phyloP scores from a whole-genome alignment of 1,140 invertebrate genomes.

The Heterodera carotae region DNA sequence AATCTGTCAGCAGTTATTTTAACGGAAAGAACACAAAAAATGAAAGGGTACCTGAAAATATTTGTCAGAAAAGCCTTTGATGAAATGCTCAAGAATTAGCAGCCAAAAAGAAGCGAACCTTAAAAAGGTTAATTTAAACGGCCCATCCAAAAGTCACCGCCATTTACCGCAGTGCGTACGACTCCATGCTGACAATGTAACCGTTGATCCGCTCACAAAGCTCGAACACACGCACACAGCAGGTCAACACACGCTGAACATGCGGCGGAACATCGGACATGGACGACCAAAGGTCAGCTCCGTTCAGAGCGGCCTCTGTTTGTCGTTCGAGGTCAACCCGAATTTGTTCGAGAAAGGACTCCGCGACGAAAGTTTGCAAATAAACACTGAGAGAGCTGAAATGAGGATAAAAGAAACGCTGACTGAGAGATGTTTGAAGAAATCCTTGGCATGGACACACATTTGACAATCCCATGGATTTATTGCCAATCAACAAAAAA shows the following conservation, averaged over 20 bases:
- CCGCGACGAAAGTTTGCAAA: conserved; percentile 58
- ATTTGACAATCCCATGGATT: too few species aligned
- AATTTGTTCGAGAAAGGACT: conserved; percentile 50
- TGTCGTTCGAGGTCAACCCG: conserved; percentile 52
- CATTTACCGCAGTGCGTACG: conserved; percentile 47
- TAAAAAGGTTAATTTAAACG: neutral
- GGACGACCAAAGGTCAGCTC: conserved; percentile 46
- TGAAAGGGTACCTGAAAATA: conserved; percentile 20
- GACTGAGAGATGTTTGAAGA: too few species aligned
- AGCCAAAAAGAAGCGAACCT: conserved; percentile 62
- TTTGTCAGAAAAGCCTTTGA: conserved; percentile 36
- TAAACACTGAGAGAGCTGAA: conserved; percentile 41
- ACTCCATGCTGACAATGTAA: conserved; percentile 55
- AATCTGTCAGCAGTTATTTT: conserved; percentile 45
- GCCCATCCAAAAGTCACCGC: neutral
- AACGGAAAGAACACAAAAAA: neutral
- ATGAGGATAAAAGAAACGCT: neutral
- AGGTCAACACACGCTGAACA: conserved; percentile 53
- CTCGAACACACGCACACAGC: conserved; percentile 49
- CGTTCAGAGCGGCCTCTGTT: conserved; percentile 46
- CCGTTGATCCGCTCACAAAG: conserved; percentile 58
- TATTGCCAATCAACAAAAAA: too few species aligned
- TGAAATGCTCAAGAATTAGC: conserved; percentile 59
- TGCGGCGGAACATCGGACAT: conserved; percentile 42
- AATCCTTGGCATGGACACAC: too few species aligned